Evolutionary conservation across 2,113 vertebrate species (phyloP), one percentile per base, ranked within the genome.

Genomic region (Suricata suricatta): DNA sequence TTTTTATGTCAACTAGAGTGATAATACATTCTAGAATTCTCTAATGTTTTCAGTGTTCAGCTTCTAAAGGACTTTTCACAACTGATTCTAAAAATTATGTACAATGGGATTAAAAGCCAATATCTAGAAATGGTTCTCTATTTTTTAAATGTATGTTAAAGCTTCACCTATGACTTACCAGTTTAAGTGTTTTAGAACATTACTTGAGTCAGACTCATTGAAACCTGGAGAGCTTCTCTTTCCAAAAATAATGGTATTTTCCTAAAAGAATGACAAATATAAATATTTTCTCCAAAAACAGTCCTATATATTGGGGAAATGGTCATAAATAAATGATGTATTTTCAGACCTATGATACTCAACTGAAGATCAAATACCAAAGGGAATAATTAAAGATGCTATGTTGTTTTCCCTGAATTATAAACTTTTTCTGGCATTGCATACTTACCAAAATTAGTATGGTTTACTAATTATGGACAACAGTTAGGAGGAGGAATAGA

Each of bases 361-460:
- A 95, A 27, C 33, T 92, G 94, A 85, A 80, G 13, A 68, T 41
- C 72, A 86, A 80, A 57, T 52, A 79, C 63, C 82, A 92, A 2
- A 63, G 81, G 88, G 72, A 86, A 92, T 95, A 71, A 71, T 71
- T 92, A 95, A 95, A 71, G 16, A 50, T 71, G 17, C 13, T 9
- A 33, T 4, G 23, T 71, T 84, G 57, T 25, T 91, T 72, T 63
- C 50, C 17, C 19, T 80, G 50, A 63, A 68, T 50, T 47, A 60
- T 50, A 92, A 86, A 87, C 47, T 86, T 64, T 74, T 77, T 79
- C 57, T 79, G 52, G 19, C 29, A 85, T 57, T 69, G 64, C 31
- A 7, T 91, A 69, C 69, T 80, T 80, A 86, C 0, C n/a, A 11
- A 76, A 66, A 35, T 57, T 84, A 16, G 2, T 31, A 54, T 60